phyloP scores from a whole-genome alignment of 2,797 vertebrate genomes.

The Petrocephalus sullivani region DNA sequence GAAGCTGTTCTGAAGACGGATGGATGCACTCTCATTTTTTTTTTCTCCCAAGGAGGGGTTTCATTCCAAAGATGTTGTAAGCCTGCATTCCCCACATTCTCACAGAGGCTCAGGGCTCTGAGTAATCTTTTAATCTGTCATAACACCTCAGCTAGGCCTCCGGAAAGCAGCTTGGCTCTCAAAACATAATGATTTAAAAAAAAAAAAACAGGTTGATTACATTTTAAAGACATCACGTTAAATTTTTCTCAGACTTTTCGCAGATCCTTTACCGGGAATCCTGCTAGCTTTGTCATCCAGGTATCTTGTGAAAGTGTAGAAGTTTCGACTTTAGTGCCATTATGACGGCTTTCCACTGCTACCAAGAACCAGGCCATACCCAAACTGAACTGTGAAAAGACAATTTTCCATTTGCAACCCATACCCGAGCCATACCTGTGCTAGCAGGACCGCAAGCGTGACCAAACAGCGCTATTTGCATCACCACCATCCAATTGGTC shows the following conservation, averaged over 20 bases:
- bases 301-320: neutral
- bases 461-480: neutral
- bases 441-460: neutral
- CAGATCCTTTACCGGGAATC: neutral
- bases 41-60: neutral
- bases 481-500: neutral
- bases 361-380: neutral
- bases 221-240: constrained; percentile 10
- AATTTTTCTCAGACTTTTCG: neutral
- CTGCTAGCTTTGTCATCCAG: neutral
- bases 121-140: constrained; percentile 25
- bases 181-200: neutral
- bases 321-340: neutral
- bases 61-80: constrained; percentile 20
- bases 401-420: neutral
- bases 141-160: constrained; percentile 14
- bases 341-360: neutral
- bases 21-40: constrained; percentile 1
- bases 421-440: neutral
- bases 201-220: neutral
- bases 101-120: constrained; percentile 13
- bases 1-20: neutral
- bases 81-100: constrained; percentile 17
- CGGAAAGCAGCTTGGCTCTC: constrained; percentile 4
- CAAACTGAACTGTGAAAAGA: neutral